Conservation (phyloP, 2,797 vertebrate species). For the Sebastes itinus region DNA sequence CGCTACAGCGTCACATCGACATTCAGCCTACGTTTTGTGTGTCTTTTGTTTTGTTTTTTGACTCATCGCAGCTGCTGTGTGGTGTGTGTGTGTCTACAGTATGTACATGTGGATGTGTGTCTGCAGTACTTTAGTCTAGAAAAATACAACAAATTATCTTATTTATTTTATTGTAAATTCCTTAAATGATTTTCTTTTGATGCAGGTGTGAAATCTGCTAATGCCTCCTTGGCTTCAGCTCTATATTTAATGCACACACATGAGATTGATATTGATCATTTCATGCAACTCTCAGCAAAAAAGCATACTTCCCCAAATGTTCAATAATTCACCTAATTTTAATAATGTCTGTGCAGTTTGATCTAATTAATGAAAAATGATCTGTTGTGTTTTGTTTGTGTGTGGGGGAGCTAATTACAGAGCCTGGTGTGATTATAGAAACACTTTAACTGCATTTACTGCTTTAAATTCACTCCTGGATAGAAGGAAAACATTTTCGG, state of each 20-base stretch:
- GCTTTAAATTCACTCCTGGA: not conserved
- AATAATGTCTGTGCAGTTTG: not conserved
- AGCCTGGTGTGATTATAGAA: not conserved
- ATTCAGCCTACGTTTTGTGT: not conserved
- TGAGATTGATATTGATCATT: not conserved
- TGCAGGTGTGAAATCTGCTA: not conserved
- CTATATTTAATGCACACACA: not conserved
- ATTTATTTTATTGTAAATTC: not conserved
- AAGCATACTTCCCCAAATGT: no score
- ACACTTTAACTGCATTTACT: not conserved
- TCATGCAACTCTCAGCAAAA: not conserved
- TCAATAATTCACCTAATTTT: not conserved
- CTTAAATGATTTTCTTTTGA: not conserved
- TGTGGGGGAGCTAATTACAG: not conserved
- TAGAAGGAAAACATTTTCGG: not conserved
- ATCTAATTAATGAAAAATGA: not conserved
- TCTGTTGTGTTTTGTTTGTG: not conserved
- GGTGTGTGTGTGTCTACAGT: not conserved
- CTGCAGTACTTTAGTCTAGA: not conserved
- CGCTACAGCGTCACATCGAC: not conserved
- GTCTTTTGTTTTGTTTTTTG: not conserved
- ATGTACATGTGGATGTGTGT: not conserved
- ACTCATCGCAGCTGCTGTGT: not conserved
- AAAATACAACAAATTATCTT: not conserved
- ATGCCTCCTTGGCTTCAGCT: not conserved